phyloP scores from a whole-genome alignment of 1,140 invertebrate genomes.

The Hesperophylax magnus region DNA sequence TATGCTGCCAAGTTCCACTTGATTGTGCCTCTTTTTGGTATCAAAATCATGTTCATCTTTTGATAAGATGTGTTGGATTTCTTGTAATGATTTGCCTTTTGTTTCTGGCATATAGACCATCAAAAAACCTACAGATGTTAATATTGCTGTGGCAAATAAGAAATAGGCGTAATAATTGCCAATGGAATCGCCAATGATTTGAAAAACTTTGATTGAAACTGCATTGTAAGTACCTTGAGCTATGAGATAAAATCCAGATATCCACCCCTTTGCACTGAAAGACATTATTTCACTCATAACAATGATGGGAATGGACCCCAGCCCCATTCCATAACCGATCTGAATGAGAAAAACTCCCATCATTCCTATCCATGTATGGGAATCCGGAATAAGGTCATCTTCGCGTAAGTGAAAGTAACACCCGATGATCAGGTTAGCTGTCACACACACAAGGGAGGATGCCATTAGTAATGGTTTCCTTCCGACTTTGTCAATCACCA shows the following conservation, averaged over 20 bases:
- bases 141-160: slow-evolving; percentile 50
- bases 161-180: slow-evolving; percentile 47
- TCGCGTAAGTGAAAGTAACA: slow-evolving; percentile 45
- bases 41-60: slow-evolving; percentile 34
- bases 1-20: slow-evolving; percentile 8
- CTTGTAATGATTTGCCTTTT: slow-evolving; percentile 49
- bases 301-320: slow-evolving; percentile 45
- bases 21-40: not conserved
- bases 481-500: slow-evolving; percentile 52
- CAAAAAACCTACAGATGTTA: slow-evolving; percentile 42
- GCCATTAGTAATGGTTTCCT: slow-evolving; percentile 47
- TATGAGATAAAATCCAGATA: slow-evolving; percentile 54
- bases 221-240: slow-evolving; percentile 53
- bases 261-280: slow-evolving; percentile 52
- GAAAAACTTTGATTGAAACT: slow-evolving; percentile 50
- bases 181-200: slow-evolving; percentile 46
- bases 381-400: slow-evolving; percentile 32
- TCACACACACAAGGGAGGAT: slow-evolving; percentile 42
- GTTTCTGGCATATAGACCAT: slow-evolving; percentile 53
- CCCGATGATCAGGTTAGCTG: slow-evolving; percentile 48
- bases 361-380: slow-evolving; percentile 48
- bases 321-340: slow-evolving; percentile 52
- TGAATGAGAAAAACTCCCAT: slow-evolving; percentile 49
- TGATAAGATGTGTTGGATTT: slow-evolving; percentile 53
- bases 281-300: slow-evolving; percentile 56